phyloP scores from a whole-genome alignment of 2,113 vertebrate genomes.

The Sturnira hondurensis region DNA sequence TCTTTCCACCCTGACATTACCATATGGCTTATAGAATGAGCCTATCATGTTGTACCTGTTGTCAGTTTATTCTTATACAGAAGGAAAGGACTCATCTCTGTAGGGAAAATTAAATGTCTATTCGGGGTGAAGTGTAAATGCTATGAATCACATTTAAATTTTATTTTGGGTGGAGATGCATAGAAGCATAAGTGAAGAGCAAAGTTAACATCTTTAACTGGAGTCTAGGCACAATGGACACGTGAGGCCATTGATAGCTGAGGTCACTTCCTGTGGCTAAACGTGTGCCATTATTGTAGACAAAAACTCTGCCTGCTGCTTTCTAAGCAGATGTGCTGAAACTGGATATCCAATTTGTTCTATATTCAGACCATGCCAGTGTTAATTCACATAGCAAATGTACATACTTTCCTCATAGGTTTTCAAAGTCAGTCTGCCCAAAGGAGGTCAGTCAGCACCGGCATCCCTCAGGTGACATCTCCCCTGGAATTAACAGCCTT shows the following conservation, averaged over 20 bases:
- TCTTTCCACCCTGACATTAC: not conserved
- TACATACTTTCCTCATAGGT: not conserved
- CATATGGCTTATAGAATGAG: not conserved
- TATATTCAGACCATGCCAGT: not conserved
- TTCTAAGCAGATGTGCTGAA: not conserved
- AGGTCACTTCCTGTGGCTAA: not conserved
- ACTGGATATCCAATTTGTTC: not conserved
- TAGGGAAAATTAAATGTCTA: not conserved
- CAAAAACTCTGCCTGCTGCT: not conserved
- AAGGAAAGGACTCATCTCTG: not conserved
- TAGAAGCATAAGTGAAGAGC: not conserved
- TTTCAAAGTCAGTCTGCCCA: not conserved
- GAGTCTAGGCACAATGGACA: not conserved
- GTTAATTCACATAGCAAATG: not conserved
- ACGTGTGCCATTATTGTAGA: not conserved
- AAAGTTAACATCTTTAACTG: not conserved
- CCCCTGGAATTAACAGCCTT: not conserved
- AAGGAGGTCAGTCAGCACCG: not conserved
- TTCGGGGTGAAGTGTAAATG: not conserved
- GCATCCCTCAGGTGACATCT: not conserved
- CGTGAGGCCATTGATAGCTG: not conserved
- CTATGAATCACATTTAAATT: not conserved
- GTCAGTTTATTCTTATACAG: not conserved
- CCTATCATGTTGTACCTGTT: not conserved
- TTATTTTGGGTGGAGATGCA: not conserved